Evolutionary conservation across 2,113 vertebrate species (phyloP).

Genomic region (Neomonachus schauinslandi): DNA sequence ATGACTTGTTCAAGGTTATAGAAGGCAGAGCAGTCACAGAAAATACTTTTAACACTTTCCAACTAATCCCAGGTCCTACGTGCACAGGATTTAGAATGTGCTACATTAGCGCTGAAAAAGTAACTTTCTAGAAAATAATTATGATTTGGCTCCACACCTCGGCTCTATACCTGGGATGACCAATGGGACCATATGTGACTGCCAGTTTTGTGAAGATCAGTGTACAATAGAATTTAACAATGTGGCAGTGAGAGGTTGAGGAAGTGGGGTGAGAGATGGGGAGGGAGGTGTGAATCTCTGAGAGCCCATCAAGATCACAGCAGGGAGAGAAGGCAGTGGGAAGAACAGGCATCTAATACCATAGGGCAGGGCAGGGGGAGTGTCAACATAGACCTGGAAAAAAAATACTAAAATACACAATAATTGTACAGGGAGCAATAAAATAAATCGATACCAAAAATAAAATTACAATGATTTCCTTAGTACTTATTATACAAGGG

Average conservation of each 20-base stretch:
- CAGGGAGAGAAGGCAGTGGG: neutral
- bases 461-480: neutral
- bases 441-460: neutral
- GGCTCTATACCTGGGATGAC: neutral
- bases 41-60: conserved; percentile 53
- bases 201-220: neutral
- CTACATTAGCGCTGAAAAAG: conserved; percentile 64
- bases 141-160: conserved; percentile 53
- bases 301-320: neutral
- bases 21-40: conserved; percentile 55
- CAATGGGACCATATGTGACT: neutral
- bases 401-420: neutral
- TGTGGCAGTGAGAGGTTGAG: neutral
- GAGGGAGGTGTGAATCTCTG: neutral
- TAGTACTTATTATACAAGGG: fast-evolving
- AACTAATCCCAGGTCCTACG: conserved; percentile 1
- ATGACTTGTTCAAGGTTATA: conserved; percentile 69
- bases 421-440: neutral
- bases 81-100: conserved; percentile 58
- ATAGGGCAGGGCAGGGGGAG: neutral
- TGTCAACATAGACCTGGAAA: neutral
- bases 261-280: neutral
- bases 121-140: conserved; percentile 61
- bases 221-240: neutral
- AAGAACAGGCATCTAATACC: neutral